Percentiles rank a stretch among this genome's conserved stretches.
phyloP scores from a whole-genome alignment of 2,888 invertebrate species.

The Ceramica pisi region DNA sequence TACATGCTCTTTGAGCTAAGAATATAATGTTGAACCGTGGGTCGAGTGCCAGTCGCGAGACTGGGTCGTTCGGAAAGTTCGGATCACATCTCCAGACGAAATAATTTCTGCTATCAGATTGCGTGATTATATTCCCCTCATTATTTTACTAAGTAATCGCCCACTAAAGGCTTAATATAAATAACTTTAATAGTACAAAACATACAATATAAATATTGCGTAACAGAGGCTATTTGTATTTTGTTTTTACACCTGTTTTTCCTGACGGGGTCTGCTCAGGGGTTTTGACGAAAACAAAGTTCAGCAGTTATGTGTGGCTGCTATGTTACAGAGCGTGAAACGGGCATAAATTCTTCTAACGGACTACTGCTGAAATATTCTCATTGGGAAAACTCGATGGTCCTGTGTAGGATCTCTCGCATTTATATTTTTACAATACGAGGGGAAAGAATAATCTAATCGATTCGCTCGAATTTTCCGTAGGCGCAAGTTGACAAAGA shows the following conservation, averaged over 20 bases:
- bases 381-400: neutral
- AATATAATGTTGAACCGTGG: constrained; percentile 10
- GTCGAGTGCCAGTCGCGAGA: neutral
- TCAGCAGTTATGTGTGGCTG: too few species aligned
- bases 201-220: neutral
- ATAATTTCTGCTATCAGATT: constrained; percentile 27
- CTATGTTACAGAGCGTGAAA: too few species aligned
- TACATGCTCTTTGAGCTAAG: constrained; percentile 10
- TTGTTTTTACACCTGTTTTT: neutral
- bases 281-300: neutral
- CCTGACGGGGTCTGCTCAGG: neutral
- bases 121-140: constrained; percentile 7
- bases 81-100: constrained; percentile 16
- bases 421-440: neutral
- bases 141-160: constrained; percentile 16
- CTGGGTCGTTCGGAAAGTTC: constrained; percentile 6
- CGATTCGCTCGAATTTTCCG: too few species aligned
- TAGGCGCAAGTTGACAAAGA: too few species aligned
- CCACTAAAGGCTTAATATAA: neutral
- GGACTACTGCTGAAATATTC: neutral
- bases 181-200: constrained; percentile 10
- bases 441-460: neutral
- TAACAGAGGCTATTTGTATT: neutral
- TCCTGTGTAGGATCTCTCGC: neutral
- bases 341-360: too few species aligned